These are phyloP conservation scores for Oplegnathus fasciatus DNA, from an alignment of 2,113 vertebrate species.

Conservation along the genomic window DNA sequence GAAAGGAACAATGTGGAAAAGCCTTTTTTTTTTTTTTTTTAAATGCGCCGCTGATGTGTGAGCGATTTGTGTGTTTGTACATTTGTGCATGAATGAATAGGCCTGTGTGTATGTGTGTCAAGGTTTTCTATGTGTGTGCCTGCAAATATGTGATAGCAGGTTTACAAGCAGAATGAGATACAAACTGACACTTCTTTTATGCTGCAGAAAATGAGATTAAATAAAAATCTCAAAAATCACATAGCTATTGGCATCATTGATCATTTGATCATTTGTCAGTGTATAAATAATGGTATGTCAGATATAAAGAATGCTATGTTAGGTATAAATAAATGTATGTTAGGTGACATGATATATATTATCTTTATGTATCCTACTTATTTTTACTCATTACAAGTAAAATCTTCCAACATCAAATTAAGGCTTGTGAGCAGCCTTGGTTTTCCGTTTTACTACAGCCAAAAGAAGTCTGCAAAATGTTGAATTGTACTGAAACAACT, in stretches of 20 bases:
- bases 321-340: background rate
- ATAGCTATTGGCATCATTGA: background rate
- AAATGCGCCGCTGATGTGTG: background rate
- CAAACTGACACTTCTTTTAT: background rate
- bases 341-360: background rate
- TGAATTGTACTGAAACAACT: background rate
- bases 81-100: constrained; percentile 5
- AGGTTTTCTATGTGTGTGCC: constrained; percentile 3
- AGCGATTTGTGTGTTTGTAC: constrained; percentile 32
- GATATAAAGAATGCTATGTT: background rate
- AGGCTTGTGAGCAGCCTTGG: background rate
- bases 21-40: constrained; percentile 15
- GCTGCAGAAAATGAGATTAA: background rate
- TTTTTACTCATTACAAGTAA: background rate
- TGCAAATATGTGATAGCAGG: background rate
- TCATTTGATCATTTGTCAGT: background rate
- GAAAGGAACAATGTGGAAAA: constrained; percentile 31
- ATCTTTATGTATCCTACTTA: too few relatives aligned
- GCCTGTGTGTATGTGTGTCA: background rate
- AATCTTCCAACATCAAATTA: background rate
- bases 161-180: background rate
- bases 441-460: background rate
- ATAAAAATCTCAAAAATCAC: too few relatives aligned
- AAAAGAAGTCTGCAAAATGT: background rate
- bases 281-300: background rate